These are phyloP conservation scores for Rhea pennata DNA, from an alignment of 2,113 vertebrate species.

Conservation along the genomic window DNA sequence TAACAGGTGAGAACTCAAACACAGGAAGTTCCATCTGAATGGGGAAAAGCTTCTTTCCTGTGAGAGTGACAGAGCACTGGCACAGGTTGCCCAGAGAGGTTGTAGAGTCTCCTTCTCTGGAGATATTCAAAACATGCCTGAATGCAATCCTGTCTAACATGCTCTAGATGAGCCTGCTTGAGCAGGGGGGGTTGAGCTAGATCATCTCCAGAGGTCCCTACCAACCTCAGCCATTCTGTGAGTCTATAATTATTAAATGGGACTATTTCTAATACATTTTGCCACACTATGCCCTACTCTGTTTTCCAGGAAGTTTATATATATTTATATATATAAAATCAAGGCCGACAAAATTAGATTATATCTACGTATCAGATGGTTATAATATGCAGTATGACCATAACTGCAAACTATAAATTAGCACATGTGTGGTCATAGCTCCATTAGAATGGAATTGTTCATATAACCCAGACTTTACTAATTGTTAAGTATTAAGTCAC, in stretches of 20 bases:
- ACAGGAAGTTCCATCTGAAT: no score
- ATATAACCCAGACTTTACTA: background rate
- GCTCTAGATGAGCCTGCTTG: no score
- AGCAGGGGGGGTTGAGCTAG: no score
- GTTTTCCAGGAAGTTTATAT: background rate
- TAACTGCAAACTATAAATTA: background rate
- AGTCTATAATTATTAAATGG: background rate
- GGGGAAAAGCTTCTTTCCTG: no score
- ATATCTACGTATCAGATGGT: background rate
- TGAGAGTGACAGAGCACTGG: no score
- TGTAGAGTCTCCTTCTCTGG: no score
- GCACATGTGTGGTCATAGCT: background rate
- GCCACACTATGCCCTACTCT: background rate
- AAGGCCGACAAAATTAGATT: background rate
- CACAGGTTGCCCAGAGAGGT: no score
- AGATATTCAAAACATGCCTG: no score
- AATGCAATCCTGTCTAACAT: no score
- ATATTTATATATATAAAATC: background rate
- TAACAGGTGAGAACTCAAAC: no score
- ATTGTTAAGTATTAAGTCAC: background rate
- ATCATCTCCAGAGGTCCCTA: no score
- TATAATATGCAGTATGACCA: background rate
- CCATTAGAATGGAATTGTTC: background rate
- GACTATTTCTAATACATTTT: background rate
- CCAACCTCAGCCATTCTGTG: no score